Base-by-base conservation (phyloP, 2,113 vertebrate species). In the Colistium nudipinnis region DNA sequence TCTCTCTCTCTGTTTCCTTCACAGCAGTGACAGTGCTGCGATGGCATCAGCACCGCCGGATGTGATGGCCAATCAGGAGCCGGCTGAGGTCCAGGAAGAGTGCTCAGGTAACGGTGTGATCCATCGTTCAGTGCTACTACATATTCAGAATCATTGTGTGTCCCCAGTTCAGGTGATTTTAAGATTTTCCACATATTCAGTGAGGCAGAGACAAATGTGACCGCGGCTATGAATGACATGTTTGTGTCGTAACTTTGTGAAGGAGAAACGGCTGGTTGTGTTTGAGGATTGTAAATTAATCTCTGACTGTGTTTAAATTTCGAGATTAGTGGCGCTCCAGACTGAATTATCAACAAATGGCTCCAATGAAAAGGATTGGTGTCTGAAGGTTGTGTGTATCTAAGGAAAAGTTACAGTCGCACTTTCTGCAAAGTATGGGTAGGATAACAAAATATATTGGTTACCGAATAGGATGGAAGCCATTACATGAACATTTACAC, bases 21-120 rank as follows among this genome's bases (percentile, higher is more conserved):
- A 53, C 78, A 93, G 91, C 88, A 96, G 94, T 88, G 92, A 94
- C 76, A 78, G 77, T 28, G 71, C 57, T 74, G 90, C 80, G 70
- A 95, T 96, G 94, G 93, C 93, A 38, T 93, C 92, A 0, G 92
- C 86, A 76, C 54, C 83, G 66, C 80, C 87, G 63, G 94, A 94
- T 6, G 68, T 82, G 81, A 83, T 65, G 53, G 70, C 74, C 62
- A 86, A 82, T 71, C 74, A 90, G 80, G 94, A 94, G 66, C 53
- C 80, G 38, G 80, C 91, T 60, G 94, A 95, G 24, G 25, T 51
- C 3, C 62, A 44, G 0, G 94, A 96, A 55, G 94, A 95, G 16
- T 93, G 91, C 84, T 77, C 94, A 91, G 94, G 95, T 90, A 83
- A 43, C n/a, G 2, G 1, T 71, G 33, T 57, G 19, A 57, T 3